Conservation (phyloP, 2,797 vertebrate species). For the Champsocephalus gunnari region DNA sequence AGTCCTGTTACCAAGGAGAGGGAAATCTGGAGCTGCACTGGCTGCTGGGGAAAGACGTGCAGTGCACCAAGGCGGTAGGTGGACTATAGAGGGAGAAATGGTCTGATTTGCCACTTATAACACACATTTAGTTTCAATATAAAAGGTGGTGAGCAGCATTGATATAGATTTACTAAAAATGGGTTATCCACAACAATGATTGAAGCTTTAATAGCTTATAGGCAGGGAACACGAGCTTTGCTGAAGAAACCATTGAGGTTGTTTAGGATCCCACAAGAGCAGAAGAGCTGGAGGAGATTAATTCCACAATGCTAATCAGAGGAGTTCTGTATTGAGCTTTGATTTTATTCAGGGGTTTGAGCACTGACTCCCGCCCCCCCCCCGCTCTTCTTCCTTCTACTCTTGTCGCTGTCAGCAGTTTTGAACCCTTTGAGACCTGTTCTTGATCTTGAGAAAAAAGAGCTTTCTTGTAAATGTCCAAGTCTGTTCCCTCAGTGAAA, state of each 20-base stretch:
- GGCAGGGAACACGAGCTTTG: constrained; percentile 34
- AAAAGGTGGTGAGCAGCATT: constrained; percentile 9
- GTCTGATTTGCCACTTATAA: background rate
- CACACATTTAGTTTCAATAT: background rate
- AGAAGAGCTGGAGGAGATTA: constrained; percentile 70
- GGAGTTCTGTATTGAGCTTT: constrained; percentile 76
- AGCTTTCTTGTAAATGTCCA: constrained; percentile 70
- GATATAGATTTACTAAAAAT: constrained; percentile 18
- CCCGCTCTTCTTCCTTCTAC: constrained; percentile 33
- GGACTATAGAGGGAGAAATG: constrained; percentile 12
- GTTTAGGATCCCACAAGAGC: constrained; percentile 57
- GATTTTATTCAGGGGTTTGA: constrained; percentile 76
- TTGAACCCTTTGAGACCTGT: constrained; percentile 72
- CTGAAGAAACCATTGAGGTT: constrained; percentile 65
- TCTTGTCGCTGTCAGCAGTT: constrained; percentile 69
- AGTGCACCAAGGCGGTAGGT: constrained; percentile 97
- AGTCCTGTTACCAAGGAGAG: constrained; percentile 98
- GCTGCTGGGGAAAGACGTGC: constrained; percentile 97
- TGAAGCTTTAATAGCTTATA: constrained; percentile 53
- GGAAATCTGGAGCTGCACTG: constrained; percentile 98
- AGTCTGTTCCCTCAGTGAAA: constrained; percentile 64
- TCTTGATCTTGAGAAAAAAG: constrained; percentile 73
- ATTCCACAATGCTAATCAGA: constrained; percentile 78
- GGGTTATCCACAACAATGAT: constrained; percentile 25
- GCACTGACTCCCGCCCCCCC: constrained; percentile 53